phyloP scores from a whole-genome alignment of 2,113 vertebrate species.

The Lepisosteus oculatus region DNA sequence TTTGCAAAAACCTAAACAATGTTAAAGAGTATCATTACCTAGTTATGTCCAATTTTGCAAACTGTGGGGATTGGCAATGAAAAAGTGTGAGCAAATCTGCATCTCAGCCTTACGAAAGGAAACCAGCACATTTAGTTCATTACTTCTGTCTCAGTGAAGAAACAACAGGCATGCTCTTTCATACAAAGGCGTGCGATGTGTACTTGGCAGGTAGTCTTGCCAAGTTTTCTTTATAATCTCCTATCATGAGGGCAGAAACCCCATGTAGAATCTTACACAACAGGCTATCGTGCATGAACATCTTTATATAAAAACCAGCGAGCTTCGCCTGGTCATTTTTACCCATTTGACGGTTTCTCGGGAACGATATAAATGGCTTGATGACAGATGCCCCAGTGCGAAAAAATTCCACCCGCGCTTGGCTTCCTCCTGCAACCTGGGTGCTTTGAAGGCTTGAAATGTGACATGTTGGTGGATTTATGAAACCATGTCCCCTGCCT shows the following conservation, averaged over 20 bases:
- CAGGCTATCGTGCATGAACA: not conserved
- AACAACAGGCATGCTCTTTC: too few species aligned
- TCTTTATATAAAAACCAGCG: constrained; percentile 5
- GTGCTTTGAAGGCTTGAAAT: constrained; percentile 40
- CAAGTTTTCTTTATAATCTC: too few species aligned
- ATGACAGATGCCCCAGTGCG: constrained; percentile 37
- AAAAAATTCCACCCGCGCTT: constrained; percentile 16
- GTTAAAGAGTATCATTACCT: too few species aligned
- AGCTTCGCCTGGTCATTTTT: constrained; percentile 22
- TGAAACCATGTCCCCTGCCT: constrained; percentile 41
- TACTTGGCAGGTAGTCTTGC: too few species aligned
- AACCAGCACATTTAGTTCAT: too few species aligned
- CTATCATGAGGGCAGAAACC: not conserved
- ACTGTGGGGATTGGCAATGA: too few species aligned
- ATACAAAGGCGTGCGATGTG: too few species aligned
- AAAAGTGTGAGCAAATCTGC: too few species aligned
- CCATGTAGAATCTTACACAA: not conserved
- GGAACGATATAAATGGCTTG: constrained; percentile 11
- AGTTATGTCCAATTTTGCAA: too few species aligned
- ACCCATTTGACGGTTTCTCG: constrained; percentile 14
- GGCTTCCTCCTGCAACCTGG: constrained; percentile 15
- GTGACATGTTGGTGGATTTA: constrained; percentile 52
- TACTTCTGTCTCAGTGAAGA: too few species aligned
- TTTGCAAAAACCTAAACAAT: too few species aligned
- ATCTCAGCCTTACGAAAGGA: too few species aligned